phyloP scores from a whole-genome alignment of 92 coral and sea anemone genomes.

The Paragorgia papillata region DNA sequence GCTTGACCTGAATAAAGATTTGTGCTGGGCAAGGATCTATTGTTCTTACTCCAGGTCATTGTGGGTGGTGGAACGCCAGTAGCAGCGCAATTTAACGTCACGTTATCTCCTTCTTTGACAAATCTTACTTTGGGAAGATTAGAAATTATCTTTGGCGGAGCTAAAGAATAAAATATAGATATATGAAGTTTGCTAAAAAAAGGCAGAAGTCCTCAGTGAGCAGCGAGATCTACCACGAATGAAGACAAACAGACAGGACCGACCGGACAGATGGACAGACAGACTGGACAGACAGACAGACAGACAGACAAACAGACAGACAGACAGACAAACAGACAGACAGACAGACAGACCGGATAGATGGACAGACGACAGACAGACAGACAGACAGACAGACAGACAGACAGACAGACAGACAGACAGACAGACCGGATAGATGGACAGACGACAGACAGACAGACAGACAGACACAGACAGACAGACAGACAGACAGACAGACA shows the following conservation, averaged over 20 bases:
- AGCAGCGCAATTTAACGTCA: background rate
- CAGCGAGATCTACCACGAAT: background rate
- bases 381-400: no score
- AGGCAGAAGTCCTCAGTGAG: background rate
- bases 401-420: background rate
- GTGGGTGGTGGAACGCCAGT: background rate
- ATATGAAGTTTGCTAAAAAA: background rate
- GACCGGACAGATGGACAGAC: no score
- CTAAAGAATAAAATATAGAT: background rate
- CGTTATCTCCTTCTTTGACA: conserved; percentile 1
- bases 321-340: no score
- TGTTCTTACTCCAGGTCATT: background rate
- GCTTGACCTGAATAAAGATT: background rate
- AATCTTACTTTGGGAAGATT: background rate
- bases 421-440: no score
- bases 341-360: no score
- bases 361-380: no score
- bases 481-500: background rate
- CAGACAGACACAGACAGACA: background rate
- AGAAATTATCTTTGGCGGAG: background rate
- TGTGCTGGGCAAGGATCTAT: background rate
- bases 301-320: no score
- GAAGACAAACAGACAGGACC: background rate
- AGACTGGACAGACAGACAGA: no score
- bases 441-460: background rate